Conservation (phyloP, 2,888 invertebrate genomes). For the Catotricha subobsoleta region DNA sequence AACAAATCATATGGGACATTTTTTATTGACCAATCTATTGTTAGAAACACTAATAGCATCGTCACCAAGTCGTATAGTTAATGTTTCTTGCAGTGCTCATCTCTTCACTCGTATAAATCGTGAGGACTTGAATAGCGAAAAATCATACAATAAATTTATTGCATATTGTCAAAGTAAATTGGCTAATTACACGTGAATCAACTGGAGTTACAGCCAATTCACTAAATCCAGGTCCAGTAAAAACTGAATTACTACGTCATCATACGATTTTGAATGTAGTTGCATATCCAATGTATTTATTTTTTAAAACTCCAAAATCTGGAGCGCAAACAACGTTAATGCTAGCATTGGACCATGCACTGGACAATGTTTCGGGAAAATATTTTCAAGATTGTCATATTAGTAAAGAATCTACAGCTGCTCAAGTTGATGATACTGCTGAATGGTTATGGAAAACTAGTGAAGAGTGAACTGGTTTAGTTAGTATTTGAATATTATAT, state of each 20-base stretch:
- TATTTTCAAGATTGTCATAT: too few species aligned
- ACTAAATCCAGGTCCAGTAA: constrained; percentile 73
- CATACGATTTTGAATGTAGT: too few species aligned
- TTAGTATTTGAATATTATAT: too few species aligned
- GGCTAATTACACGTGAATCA: constrained; percentile 56
- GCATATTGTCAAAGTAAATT: constrained; percentile 64
- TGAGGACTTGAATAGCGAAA: constrained; percentile 55
- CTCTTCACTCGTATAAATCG: constrained; percentile 28
- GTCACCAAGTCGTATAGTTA: constrained; percentile 39
- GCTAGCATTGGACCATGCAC: constrained; percentile 25
- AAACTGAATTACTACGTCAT: too few species aligned
- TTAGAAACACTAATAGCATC: constrained; percentile 38
- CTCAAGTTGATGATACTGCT: too few species aligned
- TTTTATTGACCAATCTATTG: constrained; percentile 39
- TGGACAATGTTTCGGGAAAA: constrained; percentile 19
- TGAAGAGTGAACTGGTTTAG: too few species aligned
- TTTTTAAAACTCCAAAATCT: too few species aligned
- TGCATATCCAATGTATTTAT: too few species aligned
- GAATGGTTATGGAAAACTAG: too few species aligned
- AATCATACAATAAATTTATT: constrained; percentile 28
- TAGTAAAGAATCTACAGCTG: too few species aligned
- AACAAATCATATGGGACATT: constrained; percentile 47
- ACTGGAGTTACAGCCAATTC: constrained; percentile 60
- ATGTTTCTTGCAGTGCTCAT: constrained; percentile 40
- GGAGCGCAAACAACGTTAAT: too few species aligned